A percentile compares a stretch with the other conserved stretches of the same genome.
Evolutionary conservation across 2,888 invertebrate genomes (phyloP).

Genomic region (Chromoteleia sp.): DNA sequence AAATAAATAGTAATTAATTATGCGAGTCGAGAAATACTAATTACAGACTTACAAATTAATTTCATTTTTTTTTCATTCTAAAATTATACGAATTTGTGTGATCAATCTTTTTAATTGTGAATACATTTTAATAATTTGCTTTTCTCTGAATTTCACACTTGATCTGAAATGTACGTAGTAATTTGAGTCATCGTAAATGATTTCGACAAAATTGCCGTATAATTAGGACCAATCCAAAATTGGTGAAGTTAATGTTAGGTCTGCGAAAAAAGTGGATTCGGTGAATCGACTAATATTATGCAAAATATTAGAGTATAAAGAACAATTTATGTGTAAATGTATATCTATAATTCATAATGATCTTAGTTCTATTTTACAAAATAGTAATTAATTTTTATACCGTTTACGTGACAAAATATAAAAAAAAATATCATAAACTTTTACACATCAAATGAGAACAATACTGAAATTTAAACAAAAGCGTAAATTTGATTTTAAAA

Average conservation of each 20-base stretch:
- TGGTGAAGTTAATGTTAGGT: background rate
- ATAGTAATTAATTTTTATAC: too few relatives aligned
- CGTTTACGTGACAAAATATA: too few relatives aligned
- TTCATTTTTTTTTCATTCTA: background rate
- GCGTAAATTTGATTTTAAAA: too few relatives aligned
- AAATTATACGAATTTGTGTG: background rate
- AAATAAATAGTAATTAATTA: too few relatives aligned
- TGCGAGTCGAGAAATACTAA: too few relatives aligned
- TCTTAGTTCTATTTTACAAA: too few relatives aligned
- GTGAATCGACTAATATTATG: background rate
- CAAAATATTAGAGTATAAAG: background rate
- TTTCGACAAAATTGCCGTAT: slow-evolving; percentile 11
- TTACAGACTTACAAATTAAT: too few relatives aligned
- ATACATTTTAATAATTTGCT: background rate
- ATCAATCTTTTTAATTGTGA: background rate
- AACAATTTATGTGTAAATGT: background rate
- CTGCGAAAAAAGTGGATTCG: slow-evolving; percentile 1
- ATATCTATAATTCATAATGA: too few relatives aligned
- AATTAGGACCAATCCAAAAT: slow-evolving; percentile 1
- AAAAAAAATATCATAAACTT: too few relatives aligned
- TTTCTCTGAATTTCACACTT: slow-evolving; percentile 11
- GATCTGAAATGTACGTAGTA: background rate
- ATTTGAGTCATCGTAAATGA: slow-evolving; percentile 1
- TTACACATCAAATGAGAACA: too few relatives aligned
- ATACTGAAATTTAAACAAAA: too few relatives aligned